These are phyloP conservation scores for Spodoptera picta DNA, from an alignment of 2,888 invertebrate genomes.

Conservation along the genomic window DNA sequence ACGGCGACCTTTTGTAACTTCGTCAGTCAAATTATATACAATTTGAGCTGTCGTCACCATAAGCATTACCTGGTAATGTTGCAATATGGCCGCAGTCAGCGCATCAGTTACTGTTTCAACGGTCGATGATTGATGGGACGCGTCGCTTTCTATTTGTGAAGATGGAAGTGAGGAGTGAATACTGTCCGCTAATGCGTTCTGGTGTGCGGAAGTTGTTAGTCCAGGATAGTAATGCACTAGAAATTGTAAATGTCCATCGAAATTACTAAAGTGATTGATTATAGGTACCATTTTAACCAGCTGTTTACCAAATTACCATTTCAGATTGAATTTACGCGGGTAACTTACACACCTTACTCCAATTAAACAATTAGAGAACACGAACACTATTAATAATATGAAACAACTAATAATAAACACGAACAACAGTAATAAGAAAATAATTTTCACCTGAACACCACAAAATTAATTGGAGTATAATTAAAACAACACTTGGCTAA, in stretches of 20 bases:
- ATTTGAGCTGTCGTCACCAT: conserved; percentile 4
- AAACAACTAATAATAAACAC: conserved; percentile 7
- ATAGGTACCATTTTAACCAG: too few relatives aligned
- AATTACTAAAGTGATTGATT: too few relatives aligned
- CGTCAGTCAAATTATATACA: conserved; percentile 5
- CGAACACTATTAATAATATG: conserved; percentile 12
- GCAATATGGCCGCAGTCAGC: conserved; percentile 14
- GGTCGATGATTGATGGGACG: conserved; percentile 50
- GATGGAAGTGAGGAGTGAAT: conserved; percentile 35
- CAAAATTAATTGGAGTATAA: conserved; percentile 21
- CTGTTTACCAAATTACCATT: too few relatives aligned
- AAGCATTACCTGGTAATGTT: conserved; percentile 10
- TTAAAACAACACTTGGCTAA: conserved; percentile 32
- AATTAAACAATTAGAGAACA: conserved; percentile 18
- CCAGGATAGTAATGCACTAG: background rate
- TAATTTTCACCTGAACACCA: conserved; percentile 12
- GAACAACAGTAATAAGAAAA: conserved; percentile 24
- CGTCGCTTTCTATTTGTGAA: conserved; percentile 53
- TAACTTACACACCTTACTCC: background rate
- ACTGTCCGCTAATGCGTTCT: conserved; percentile 40
- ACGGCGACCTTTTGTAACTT: background rate
- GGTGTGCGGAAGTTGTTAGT: conserved; percentile 23
- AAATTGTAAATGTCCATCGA: too few relatives aligned
- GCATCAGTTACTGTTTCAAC: conserved; percentile 23
- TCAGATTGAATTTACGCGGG: too few relatives aligned